Percentiles rank a stretch among this genome's conserved stretches.
phyloP scores from a whole-genome alignment of 2,888 invertebrate genomes.

The Luperina testacea region DNA sequence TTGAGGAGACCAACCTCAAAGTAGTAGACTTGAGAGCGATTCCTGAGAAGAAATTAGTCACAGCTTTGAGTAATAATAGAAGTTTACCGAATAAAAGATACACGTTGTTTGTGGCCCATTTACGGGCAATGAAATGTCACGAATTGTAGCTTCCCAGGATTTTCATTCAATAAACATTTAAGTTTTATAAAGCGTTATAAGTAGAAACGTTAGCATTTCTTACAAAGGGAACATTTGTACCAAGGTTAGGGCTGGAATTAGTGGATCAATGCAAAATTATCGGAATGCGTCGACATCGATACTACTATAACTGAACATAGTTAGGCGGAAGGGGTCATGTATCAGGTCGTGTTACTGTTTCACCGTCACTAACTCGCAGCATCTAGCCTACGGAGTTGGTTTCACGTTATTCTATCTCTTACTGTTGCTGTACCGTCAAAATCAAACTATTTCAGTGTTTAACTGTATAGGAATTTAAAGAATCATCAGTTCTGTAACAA shows the following conservation, averaged over 20 bases:
- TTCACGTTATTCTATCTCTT: constrained; percentile 11
- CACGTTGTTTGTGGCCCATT: background rate
- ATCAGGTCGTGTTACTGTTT: constrained; percentile 17
- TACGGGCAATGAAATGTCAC: constrained; percentile 20
- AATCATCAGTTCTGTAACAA: background rate
- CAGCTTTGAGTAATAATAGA: constrained; percentile 57
- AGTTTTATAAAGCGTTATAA: background rate
- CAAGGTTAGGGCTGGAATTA: constrained; percentile 3
- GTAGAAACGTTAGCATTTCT: background rate
- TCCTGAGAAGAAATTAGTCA: constrained; percentile 65
- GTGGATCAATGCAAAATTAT: constrained; percentile 14
- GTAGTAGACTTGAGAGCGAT: constrained; percentile 27
- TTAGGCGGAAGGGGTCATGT: constrained; percentile 20
- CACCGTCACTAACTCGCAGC: background rate
- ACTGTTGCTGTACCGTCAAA: background rate
- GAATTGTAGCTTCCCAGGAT: background rate
- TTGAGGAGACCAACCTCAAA: background rate
- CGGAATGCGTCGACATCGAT: constrained; percentile 15
- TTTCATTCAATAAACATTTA: background rate
- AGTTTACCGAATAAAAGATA: constrained; percentile 51
- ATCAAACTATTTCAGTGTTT: background rate
- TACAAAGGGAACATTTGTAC: background rate
- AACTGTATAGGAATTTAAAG: background rate
- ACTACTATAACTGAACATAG: background rate
- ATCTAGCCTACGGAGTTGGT: constrained; percentile 2